Evolutionary conservation across 2,888 invertebrate species (phyloP).

Genomic region (Cosmia pyralina): DNA sequence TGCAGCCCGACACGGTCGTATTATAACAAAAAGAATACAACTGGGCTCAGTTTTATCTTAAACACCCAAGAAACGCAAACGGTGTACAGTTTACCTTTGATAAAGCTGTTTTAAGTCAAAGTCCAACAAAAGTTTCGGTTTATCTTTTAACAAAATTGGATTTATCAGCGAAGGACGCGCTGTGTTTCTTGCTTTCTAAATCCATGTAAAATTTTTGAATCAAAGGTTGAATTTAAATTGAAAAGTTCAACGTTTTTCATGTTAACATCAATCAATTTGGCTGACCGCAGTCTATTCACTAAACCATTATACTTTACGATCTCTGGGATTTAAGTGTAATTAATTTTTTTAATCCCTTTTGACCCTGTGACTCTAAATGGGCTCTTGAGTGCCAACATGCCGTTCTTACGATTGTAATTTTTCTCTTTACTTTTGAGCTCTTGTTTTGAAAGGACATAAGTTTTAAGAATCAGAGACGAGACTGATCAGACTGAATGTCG

Average conservation of each 20-base stretch:
- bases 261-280: not conserved
- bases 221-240: not conserved
- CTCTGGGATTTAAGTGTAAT: slow-evolving; percentile 14
- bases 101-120: slow-evolving; percentile 29
- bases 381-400: not conserved
- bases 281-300: slow-evolving; percentile 1
- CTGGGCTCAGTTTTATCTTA: slow-evolving; percentile 21
- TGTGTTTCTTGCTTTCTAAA: slow-evolving; percentile 27
- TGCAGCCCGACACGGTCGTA: not conserved
- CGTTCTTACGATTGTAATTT: not conserved
- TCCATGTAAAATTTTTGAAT: slow-evolving; percentile 15
- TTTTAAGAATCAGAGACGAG: not conserved
- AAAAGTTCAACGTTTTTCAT: not conserved
- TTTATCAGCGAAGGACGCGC: not conserved
- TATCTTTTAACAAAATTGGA: slow-evolving; percentile 14
- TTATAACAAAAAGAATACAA: slow-evolving; percentile 6
- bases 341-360: slow-evolving; percentile 16
- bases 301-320: slow-evolving; percentile 3
- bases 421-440: not conserved
- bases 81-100: slow-evolving; percentile 7
- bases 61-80: slow-evolving; percentile 17
- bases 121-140: slow-evolving; percentile 28
- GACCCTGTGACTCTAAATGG: not conserved
- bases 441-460: not conserved
- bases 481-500: too few relatives aligned